Evolutionary conservation across 30 jellyfish, hydroid and myxozoan genomes (phyloP).

Genomic region (Turritopsis rubra): DNA sequence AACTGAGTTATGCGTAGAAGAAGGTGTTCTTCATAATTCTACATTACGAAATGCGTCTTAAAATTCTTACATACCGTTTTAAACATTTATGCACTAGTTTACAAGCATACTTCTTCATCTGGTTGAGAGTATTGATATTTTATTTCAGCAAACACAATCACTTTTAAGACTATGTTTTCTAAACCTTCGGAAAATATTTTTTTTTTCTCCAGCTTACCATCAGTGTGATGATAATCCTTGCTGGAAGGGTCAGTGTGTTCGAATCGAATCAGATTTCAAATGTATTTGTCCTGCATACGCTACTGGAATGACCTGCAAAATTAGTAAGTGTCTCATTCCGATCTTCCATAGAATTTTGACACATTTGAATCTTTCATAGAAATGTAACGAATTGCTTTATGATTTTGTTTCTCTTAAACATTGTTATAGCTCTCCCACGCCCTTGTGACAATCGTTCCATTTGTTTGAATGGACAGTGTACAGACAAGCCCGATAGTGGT

Average conservation of each 20-base stretch:
- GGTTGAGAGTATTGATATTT: no score
- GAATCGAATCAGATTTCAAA: background rate
- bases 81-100: no score
- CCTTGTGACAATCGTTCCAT: slow-evolving; percentile 12
- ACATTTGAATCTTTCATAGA: background rate
- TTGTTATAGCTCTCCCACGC: background rate
- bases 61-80: no score
- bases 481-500: background rate
- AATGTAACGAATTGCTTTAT: background rate
- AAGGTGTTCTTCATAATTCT: no score
- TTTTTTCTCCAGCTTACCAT: background rate
- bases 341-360: background rate
- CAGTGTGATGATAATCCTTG: slow-evolving; percentile 16
- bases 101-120: no score
- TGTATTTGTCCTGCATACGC: background rate
- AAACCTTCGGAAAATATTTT: no score
- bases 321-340: background rate
- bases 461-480: slow-evolving; percentile 3
- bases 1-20: no score
- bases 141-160: no score
- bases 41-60: no score
- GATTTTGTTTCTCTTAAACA: background rate
- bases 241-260: background rate
- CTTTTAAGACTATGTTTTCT: no score
- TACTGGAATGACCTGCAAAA: background rate